These are phyloP conservation scores for Pristionchus fissidentatus DNA, from an alignment of 2,888 invertebrate genomes.

Conservation along the genomic window DNA sequence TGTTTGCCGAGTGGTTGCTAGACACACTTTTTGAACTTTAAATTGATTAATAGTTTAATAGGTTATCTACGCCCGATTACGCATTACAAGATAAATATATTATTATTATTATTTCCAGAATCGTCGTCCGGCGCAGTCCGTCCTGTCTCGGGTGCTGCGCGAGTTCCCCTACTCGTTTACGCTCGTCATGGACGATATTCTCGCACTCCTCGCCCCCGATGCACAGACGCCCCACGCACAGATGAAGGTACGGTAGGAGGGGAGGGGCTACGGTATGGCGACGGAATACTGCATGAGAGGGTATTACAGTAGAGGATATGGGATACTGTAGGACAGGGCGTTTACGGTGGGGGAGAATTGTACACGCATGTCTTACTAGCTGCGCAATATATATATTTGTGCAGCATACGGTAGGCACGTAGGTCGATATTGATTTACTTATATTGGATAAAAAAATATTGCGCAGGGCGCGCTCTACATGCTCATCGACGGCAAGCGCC, in stretches of 20 bases:
- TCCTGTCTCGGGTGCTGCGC: slow-evolving; percentile 55
- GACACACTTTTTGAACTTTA: no score
- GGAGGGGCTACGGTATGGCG: no score
- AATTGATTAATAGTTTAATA: background rate
- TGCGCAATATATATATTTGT: no score
- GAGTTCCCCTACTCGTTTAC: slow-evolving; percentile 84
- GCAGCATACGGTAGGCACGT: no score
- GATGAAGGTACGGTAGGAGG: slow-evolving; percentile 80
- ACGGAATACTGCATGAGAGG: background rate
- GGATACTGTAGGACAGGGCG: background rate
- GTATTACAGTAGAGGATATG: background rate
- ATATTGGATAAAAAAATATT: no score
- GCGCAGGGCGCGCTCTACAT: slow-evolving; percentile 87
- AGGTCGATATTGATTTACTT: no score
- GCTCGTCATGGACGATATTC: slow-evolving; percentile 82
- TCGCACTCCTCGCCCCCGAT: slow-evolving; percentile 80
- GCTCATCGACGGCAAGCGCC: slow-evolving; percentile 82
- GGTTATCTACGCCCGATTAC: background rate
- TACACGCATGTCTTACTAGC: no score
- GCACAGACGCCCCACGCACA: slow-evolving; percentile 82
- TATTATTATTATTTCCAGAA: no score
- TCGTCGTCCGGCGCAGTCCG: slow-evolving; percentile 59
- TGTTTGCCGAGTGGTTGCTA: no score
- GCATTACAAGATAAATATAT: no score
- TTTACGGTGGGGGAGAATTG: background rate